A percentile compares a stretch with the other conserved stretches of the same genome.
Evolutionary conservation across 2,888 invertebrate species (phyloP).

Genomic region (Aporophyla lueneburgensis): DNA sequence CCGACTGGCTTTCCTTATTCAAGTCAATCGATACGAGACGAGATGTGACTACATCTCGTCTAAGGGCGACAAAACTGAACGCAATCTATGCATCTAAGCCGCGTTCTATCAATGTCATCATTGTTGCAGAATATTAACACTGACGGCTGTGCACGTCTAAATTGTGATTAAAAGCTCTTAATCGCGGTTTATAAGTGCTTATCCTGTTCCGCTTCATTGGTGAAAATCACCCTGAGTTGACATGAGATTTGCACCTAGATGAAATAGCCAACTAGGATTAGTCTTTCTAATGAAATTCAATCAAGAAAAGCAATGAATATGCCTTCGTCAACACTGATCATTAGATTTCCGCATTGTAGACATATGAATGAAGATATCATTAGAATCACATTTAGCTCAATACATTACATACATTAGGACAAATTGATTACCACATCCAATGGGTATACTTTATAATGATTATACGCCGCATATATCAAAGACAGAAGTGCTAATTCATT

Average conservation of each 20-base stretch:
- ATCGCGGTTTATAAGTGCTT: neutral
- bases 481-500: constrained; percentile 72
- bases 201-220: neutral
- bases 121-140: too few relatives aligned
- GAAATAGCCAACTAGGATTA: neutral
- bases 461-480: constrained; percentile 58
- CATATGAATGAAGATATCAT: constrained; percentile 41
- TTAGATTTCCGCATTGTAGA: constrained; percentile 9
- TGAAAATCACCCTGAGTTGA: neutral
- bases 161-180: neutral
- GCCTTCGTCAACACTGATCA: neutral
- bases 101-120: too few relatives aligned
- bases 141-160: too few relatives aligned
- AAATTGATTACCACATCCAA: constrained; percentile 62
- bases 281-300: neutral
- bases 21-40: too few relatives aligned
- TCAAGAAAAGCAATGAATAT: neutral
- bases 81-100: too few relatives aligned
- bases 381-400: constrained; percentile 55
- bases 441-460: constrained; percentile 48
- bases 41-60: too few relatives aligned
- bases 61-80: neutral
- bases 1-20: too few relatives aligned
- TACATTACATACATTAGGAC: constrained; percentile 55
- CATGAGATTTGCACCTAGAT: neutral